These are phyloP conservation scores for Sarcoramphus papa DNA, from an alignment of 2,797 vertebrate species.

Conservation along the genomic window DNA sequence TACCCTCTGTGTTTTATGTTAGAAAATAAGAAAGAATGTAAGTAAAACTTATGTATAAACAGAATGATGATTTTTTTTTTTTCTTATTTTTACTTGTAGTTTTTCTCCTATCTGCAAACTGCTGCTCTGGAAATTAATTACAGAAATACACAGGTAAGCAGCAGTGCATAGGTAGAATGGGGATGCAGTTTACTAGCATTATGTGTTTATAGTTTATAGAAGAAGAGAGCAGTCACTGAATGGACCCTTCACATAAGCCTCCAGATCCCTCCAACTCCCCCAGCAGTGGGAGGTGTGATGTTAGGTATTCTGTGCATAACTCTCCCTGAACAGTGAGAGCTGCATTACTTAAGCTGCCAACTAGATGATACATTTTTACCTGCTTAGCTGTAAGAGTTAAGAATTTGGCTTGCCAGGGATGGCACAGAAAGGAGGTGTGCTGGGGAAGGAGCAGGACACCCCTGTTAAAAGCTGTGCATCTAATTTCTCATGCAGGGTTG, in stretches of 20 bases:
- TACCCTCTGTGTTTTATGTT: not conserved
- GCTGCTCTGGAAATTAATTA: not conserved
- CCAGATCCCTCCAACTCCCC: not conserved
- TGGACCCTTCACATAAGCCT: not conserved
- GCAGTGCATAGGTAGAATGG: not conserved
- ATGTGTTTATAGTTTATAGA: not conserved
- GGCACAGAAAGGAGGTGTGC: not conserved
- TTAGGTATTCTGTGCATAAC: not conserved
- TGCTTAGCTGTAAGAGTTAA: not conserved
- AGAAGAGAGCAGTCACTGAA: not conserved
- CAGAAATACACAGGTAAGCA: not conserved
- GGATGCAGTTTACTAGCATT: not conserved
- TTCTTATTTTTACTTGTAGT: not conserved
- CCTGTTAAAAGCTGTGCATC: not conserved
- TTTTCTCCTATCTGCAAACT: not conserved
- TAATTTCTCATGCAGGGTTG: constrained; percentile 54
- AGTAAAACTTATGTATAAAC: not conserved
- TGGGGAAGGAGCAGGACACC: constrained; percentile 1
- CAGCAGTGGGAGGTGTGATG: not conserved
- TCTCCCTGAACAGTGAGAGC: not conserved
- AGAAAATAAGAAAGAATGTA: not conserved
- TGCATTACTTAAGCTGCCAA: not conserved
- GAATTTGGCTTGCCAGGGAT: not conserved
- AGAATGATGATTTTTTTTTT: not conserved
- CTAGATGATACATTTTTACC: not conserved